Evolutionary conservation across 1,140 invertebrate species (phyloP).

Genomic region (Harpegnathos saltator): DNA sequence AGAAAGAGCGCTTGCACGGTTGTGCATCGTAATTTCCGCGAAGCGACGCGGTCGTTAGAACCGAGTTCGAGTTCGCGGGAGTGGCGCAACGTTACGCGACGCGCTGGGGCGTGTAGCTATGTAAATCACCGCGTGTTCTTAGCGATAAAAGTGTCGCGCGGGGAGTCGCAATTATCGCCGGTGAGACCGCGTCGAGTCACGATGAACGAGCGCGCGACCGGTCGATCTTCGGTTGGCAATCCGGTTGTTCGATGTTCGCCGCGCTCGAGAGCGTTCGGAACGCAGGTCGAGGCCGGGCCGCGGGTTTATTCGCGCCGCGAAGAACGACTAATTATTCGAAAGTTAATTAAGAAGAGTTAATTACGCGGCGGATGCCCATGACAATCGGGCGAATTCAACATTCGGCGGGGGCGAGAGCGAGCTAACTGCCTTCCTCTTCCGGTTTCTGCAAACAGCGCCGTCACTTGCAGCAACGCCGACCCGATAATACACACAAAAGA

Average conservation of each 20-base stretch:
- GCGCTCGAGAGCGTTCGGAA: too few relatives aligned
- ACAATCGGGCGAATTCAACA: constrained; percentile 38
- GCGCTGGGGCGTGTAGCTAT: constrained; percentile 56
- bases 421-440: background rate
- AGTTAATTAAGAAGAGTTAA: constrained; percentile 53
- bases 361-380: constrained; percentile 15
- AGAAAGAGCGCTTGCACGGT: constrained; percentile 33
- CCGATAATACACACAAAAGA: constrained; percentile 45
- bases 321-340: constrained; percentile 32
- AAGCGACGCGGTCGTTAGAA: constrained; percentile 23
- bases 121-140: constrained; percentile 62
- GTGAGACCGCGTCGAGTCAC: constrained; percentile 42
- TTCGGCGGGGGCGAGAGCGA: constrained; percentile 11
- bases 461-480: constrained; percentile 52
- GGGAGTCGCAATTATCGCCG: constrained; percentile 68
- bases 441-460: constrained; percentile 43
- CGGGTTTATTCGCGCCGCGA: background rate
- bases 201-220: too few relatives aligned
- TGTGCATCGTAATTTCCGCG: constrained; percentile 36
- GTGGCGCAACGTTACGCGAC: constrained; percentile 32
- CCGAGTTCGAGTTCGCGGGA: constrained; percentile 6
- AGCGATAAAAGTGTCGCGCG: constrained; percentile 69
- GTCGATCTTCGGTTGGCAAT: too few relatives aligned
- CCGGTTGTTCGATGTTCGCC: too few relatives aligned
- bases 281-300: background rate